A percentile compares a stretch with the other conserved stretches of the same genome.
Evolutionary conservation across 2,888 invertebrate species (phyloP).

Genomic region (Strigamia maritima): DNA sequence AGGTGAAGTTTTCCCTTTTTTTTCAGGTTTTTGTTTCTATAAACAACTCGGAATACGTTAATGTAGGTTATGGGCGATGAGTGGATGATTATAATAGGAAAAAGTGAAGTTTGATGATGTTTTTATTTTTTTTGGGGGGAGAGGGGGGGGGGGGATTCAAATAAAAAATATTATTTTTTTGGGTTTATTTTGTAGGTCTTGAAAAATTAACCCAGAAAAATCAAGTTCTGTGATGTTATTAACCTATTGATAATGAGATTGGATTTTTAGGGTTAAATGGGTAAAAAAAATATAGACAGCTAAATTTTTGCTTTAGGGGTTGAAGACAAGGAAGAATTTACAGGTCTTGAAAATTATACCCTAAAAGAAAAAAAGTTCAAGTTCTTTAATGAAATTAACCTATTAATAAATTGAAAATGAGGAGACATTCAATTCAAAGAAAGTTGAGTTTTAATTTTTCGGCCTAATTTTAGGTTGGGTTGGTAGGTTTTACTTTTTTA

Average conservation of each 20-base stretch:
- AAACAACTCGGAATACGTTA: not conserved
- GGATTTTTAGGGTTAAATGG: not conserved
- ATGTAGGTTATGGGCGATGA: not conserved
- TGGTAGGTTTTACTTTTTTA: no score
- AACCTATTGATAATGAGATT: not conserved
- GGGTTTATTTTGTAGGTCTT: not conserved
- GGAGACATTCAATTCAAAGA: not conserved
- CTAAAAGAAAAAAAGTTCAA: not conserved
- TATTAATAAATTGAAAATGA: not conserved
- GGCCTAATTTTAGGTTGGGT: no score
- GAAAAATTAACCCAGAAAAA: not conserved
- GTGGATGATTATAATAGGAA: not conserved
- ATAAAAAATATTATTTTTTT: not conserved
- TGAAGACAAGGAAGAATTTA: not conserved
- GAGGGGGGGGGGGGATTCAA: no score
- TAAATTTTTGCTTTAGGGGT: not conserved
- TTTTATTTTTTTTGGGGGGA: no score
- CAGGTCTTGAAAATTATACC: not conserved
- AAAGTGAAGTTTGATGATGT: not conserved
- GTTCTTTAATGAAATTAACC: conserved; percentile 2
- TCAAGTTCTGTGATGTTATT: not conserved
- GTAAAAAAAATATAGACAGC: not conserved
- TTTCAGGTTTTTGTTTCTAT: conserved; percentile 8
- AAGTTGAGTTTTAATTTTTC: no score
- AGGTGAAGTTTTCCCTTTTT: conserved; percentile 20